Conservation (phyloP, 2,797 vertebrate genomes). For the Macropus fuliginosus region DNA sequence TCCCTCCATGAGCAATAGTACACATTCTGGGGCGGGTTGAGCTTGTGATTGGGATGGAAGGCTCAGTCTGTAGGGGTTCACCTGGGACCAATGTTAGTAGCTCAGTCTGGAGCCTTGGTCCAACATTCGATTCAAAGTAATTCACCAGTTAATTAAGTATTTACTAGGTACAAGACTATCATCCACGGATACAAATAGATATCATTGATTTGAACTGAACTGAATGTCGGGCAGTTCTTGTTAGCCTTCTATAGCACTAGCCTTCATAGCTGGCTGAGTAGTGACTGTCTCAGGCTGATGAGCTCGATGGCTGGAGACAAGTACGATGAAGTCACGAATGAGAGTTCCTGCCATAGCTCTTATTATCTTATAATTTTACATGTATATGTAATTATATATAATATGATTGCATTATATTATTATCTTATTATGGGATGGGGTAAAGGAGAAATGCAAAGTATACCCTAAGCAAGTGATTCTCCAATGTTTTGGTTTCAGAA, state of each 20-base stretch:
- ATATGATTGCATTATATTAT: too few species aligned
- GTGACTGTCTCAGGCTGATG: background rate
- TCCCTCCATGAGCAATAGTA: background rate
- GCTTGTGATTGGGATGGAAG: background rate
- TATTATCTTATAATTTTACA: too few species aligned
- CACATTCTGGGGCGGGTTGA: background rate
- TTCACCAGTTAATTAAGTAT: background rate
- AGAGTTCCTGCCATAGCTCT: background rate
- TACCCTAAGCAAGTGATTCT: background rate
- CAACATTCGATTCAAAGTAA: background rate
- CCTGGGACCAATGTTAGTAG: background rate
- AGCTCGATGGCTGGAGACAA: background rate
- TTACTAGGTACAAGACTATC: background rate
- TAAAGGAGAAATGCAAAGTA: background rate
- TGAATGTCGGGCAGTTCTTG: background rate
- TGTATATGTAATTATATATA: too few species aligned
- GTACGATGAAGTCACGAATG: background rate
- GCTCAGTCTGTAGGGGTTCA: background rate
- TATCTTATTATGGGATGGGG: too few species aligned
- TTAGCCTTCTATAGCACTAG: background rate
- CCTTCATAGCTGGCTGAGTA: background rate
- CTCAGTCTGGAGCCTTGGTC: background rate
- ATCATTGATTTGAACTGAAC: background rate
- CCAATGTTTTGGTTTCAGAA: background rate
- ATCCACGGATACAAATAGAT: background rate